Percentiles rank a stretch among this genome's conserved stretches.
These are phyloP conservation scores for Caradrina clavipalpis DNA, from an alignment of 2,888 invertebrate species.

Conservation along the genomic window DNA sequence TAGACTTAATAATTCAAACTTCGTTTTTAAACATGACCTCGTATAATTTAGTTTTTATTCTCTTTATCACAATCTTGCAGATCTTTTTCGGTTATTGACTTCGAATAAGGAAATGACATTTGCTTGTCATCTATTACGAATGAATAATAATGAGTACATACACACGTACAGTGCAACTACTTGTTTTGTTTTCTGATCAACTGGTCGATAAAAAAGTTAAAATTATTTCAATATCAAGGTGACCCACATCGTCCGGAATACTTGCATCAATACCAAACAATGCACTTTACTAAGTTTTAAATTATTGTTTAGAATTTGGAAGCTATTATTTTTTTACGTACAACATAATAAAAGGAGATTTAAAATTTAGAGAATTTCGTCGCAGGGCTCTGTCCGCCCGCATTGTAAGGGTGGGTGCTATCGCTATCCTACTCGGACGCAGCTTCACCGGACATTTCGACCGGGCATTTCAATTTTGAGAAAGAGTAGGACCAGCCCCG, in stretches of 20 bases:
- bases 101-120: constrained; percentile 74
- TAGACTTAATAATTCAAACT: constrained; percentile 12
- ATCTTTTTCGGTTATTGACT: constrained; percentile 77
- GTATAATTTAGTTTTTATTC: constrained; percentile 44
- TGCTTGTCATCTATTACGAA: constrained; percentile 64
- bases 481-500: constrained; percentile 90
- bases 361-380: constrained; percentile 88
- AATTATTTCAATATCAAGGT: constrained; percentile 68
- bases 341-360: constrained; percentile 80
- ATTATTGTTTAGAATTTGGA: constrained; percentile 46
- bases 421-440: constrained; percentile 90
- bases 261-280: constrained; percentile 44
- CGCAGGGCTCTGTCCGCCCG: constrained; percentile 88
- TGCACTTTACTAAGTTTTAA: constrained; percentile 38
- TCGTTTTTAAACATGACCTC: constrained; percentile 37
- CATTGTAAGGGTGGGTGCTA: constrained; percentile 90
- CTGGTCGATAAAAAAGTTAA: constrained; percentile 65
- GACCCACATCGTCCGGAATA: constrained; percentile 58
- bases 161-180: constrained; percentile 50
- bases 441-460: constrained; percentile 91
- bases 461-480: constrained; percentile 92
- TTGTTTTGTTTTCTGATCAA: constrained; percentile 64
- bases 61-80: constrained; percentile 45
- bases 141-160: constrained; percentile 49
- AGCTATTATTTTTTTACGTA: constrained; percentile 59